A percentile compares a stretch with the other conserved stretches of the same genome.
These are phyloP conservation scores for Sarcophaga bullata DNA, from an alignment of 1,140 invertebrate genomes.

Conservation along the genomic window DNA sequence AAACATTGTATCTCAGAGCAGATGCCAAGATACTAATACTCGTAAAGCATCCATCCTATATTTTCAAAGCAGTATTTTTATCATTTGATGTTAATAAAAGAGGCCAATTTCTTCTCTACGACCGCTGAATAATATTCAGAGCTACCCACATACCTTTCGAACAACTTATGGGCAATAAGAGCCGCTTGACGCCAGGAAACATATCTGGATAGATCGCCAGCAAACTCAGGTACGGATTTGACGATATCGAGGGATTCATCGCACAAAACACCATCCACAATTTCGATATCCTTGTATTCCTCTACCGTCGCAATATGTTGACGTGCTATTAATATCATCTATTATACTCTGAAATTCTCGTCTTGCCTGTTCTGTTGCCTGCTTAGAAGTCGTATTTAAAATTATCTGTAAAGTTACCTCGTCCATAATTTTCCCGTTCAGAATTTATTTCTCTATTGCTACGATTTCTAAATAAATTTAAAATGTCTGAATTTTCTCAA, in stretches of 20 bases:
- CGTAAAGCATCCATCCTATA: slow-evolving; percentile 43
- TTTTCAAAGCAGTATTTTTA: slow-evolving; percentile 30
- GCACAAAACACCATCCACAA: slow-evolving; percentile 32
- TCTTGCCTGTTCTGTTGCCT: no score
- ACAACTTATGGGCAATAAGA: slow-evolving; percentile 49
- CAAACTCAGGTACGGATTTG: slow-evolving; percentile 48
- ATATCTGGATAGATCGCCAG: slow-evolving; percentile 46
- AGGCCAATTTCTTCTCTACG: slow-evolving; percentile 50
- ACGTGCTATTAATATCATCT: no score
- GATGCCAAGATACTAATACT: slow-evolving; percentile 43
- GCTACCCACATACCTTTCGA: slow-evolving; percentile 45
- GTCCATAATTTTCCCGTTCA: no score
- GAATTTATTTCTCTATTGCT: no score
- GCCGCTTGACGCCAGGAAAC: slow-evolving; percentile 50
- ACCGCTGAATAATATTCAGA: slow-evolving; percentile 48
- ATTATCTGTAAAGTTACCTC: no score
- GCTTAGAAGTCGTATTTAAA: no score
- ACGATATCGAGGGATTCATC: slow-evolving; percentile 47
- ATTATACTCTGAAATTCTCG: no score
- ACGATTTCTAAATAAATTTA: no score
- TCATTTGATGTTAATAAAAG: slow-evolving; percentile 47
- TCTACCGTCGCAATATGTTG: no score
- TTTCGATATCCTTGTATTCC: slow-evolving; percentile 38
- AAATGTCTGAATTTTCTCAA: no score
- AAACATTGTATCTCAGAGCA: slow-evolving; percentile 44